Conservation (phyloP, 2,113 vertebrate genomes). For the Todiramphus saurophagus region DNA sequence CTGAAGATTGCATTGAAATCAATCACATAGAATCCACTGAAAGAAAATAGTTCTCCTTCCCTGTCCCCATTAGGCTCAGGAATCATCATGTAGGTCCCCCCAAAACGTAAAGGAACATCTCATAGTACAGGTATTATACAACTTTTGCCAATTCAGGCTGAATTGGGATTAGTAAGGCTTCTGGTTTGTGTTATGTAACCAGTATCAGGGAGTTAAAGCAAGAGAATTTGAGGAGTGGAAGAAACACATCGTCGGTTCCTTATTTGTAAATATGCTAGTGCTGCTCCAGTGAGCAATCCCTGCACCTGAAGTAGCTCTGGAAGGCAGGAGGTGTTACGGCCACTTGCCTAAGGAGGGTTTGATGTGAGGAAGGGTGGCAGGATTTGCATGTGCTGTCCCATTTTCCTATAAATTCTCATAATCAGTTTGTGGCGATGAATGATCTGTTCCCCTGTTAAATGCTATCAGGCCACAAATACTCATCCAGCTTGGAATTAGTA, state of each 20-base stretch:
- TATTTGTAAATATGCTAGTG: neutral
- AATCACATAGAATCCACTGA: neutral
- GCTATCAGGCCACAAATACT: neutral
- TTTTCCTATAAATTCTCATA: neutral
- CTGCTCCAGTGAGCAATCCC: neutral
- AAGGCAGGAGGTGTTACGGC: neutral
- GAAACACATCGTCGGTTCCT: neutral
- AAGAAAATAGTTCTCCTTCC: neutral
- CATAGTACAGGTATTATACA: neutral
- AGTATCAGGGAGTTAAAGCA: neutral
- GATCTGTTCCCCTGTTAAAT: neutral
- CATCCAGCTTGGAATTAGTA: neutral
- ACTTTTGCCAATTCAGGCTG: neutral
- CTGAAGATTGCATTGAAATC: neutral
- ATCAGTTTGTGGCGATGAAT: neutral
- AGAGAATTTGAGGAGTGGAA: neutral
- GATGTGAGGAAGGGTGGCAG: neutral
- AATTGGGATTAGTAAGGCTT: neutral
- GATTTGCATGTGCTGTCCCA: neutral
- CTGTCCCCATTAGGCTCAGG: neutral
- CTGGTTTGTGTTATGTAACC: neutral
- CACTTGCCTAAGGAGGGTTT: fast-evolving
- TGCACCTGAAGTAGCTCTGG: neutral
- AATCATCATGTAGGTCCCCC: neutral
- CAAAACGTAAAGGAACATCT: neutral